These are phyloP conservation scores for Tromatobia lineatoria DNA, from an alignment of 2,888 invertebrate species.

Conservation along the genomic window DNA sequence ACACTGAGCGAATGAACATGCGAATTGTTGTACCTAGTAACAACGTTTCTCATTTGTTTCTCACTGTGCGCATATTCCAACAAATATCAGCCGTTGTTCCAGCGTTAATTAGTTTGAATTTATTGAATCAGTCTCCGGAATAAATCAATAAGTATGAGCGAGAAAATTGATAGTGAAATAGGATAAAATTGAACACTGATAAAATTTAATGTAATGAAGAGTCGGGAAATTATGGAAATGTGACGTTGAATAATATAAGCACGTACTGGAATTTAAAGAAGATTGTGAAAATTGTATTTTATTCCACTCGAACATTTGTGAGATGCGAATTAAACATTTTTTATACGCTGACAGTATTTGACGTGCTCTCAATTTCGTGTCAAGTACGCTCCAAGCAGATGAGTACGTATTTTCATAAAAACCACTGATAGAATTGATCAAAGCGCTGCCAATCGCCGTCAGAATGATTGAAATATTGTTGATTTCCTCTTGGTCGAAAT, in stretches of 20 bases:
- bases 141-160: neutral
- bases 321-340: conserved; percentile 1
- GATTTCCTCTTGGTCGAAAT: neutral
- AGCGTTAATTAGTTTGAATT: neutral
- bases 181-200: neutral
- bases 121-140: neutral
- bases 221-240: neutral
- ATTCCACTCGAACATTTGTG: neutral
- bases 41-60: conserved; percentile 5
- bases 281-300: neutral
- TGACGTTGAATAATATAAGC: neutral
- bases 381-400: conserved; percentile 2
- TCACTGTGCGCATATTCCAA: neutral
- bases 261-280: neutral
- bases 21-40: neutral
- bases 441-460: neutral
- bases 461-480: neutral
- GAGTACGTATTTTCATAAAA: neutral
- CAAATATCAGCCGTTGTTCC: neutral
- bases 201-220: neutral
- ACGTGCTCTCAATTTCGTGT: neutral
- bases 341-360: neutral
- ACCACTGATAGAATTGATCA: neutral
- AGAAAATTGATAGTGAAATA: neutral
- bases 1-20: neutral